A percentile compares a stretch with the other conserved stretches of the same genome.
phyloP scores from a whole-genome alignment of 2,113 vertebrate species.

The Sula dactylatra region DNA sequence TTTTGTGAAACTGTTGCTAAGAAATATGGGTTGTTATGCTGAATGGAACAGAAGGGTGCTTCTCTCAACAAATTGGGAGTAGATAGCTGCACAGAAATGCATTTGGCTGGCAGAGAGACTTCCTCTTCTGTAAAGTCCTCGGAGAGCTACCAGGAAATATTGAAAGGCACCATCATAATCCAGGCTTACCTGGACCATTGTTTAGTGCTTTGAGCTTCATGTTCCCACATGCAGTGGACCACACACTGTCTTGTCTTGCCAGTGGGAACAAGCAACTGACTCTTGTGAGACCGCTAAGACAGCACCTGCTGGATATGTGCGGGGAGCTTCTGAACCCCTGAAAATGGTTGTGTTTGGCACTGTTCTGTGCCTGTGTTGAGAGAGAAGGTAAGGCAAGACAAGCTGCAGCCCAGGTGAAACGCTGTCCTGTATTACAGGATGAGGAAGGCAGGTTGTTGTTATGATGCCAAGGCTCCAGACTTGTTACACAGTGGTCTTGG shows the following conservation, averaged over 20 bases:
- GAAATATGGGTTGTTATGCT: not conserved
- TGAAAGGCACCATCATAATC: not conserved
- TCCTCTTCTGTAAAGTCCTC: not conserved
- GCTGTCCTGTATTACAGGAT: not conserved
- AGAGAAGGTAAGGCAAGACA: not conserved
- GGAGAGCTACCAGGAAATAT: not conserved
- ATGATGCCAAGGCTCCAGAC: not conserved
- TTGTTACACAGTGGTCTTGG: not conserved
- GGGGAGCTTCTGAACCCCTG: not conserved
- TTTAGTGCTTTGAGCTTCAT: not conserved
- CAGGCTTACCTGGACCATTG: not conserved
- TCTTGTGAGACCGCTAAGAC: not conserved
- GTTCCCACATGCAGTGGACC: not conserved
- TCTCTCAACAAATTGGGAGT: not conserved
- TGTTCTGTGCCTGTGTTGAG: rapidly evolving
- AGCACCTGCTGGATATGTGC: rapidly evolving
- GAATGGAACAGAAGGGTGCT: not conserved
- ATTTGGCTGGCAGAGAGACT: not conserved
- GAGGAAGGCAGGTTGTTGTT: not conserved
- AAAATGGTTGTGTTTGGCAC: not conserved
- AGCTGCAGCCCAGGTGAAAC: not conserved
- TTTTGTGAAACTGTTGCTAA: not conserved
- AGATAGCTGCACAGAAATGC: not conserved
- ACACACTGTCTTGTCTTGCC: not conserved
- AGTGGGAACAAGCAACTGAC: not conserved